These are phyloP conservation scores for Caenorhabditis sinica DNA, from an alignment of 2,888 invertebrate species.

Conservation along the genomic window DNA sequence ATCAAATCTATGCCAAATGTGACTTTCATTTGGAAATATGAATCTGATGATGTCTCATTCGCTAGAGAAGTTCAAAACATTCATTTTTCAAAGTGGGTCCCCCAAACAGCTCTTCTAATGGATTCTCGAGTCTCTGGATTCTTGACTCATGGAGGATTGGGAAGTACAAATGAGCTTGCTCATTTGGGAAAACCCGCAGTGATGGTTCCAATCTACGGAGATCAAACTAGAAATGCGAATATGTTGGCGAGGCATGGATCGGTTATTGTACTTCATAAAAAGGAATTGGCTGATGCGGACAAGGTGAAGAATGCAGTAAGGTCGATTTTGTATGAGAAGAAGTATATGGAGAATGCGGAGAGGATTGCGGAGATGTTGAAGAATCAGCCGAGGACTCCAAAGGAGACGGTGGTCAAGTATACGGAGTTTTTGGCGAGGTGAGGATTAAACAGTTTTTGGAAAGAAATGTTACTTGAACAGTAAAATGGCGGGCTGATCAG, in stretches of 20 bases:
- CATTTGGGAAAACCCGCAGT: conserved; percentile 59
- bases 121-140: conserved; percentile 54
- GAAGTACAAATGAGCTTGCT: conserved; percentile 63
- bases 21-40: conserved; percentile 68
- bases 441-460: background rate
- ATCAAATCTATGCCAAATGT: conserved; percentile 50
- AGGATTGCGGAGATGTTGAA: conserved; percentile 32
- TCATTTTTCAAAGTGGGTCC: conserved; percentile 59
- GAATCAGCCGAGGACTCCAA: conserved; percentile 48
- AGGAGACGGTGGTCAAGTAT: conserved; percentile 46
- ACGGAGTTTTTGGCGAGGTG: conserved; percentile 52
- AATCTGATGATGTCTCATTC: conserved; percentile 38
- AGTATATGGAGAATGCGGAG: conserved; percentile 29
- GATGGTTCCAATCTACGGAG: conserved; percentile 65
- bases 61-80: conserved; percentile 42
- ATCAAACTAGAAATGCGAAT: conserved; percentile 65
- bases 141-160: conserved; percentile 63
- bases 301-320: conserved; percentile 31
- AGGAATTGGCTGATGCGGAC: conserved; percentile 41
- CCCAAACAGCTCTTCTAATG: conserved; percentile 53
- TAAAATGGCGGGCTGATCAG: too few relatives aligned
- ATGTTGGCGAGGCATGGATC: conserved; percentile 63
- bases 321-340: conserved; percentile 26
- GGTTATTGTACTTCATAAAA: conserved; percentile 50
- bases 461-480: too few relatives aligned